Percentiles rank a stretch among this genome's conserved stretches.
Evolutionary conservation across 2,797 vertebrate species (phyloP).

Genomic region (Coccyzus lansbergi): DNA sequence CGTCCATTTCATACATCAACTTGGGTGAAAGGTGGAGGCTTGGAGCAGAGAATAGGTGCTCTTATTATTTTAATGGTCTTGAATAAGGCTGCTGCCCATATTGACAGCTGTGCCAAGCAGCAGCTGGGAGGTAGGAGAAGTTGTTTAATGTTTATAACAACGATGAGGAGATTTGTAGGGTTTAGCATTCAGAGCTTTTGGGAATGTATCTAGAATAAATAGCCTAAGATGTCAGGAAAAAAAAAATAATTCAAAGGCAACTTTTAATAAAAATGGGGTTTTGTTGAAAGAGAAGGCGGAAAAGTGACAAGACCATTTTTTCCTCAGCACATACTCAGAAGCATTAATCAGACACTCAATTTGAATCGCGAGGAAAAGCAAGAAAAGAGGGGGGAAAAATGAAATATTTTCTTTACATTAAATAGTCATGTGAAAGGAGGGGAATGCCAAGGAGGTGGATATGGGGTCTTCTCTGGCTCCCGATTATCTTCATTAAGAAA

Average conservation of each 20-base stretch:
- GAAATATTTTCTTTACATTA: neutral
- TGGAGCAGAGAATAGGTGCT: conserved; percentile 48
- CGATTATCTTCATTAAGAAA: neutral
- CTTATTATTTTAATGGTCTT: conserved; percentile 52
- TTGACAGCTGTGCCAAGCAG: conserved; percentile 37
- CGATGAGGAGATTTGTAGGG: neutral
- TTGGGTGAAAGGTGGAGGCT: conserved; percentile 62
- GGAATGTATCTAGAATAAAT: neutral
- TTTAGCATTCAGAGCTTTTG: neutral
- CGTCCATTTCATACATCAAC: conserved; percentile 1
- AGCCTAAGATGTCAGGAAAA: neutral
- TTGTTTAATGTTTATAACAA: conserved; percentile 43
- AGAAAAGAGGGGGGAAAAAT: neutral
- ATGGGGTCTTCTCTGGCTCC: neutral
- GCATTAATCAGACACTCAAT: neutral
- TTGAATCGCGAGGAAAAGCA: neutral
- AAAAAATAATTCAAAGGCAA: neutral
- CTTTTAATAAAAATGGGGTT: neutral
- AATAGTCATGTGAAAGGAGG: neutral
- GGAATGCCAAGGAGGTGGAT: neutral
- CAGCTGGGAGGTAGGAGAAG: conserved; percentile 32
- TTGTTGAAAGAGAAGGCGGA: neutral
- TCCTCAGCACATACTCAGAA: neutral
- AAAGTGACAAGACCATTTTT: neutral
- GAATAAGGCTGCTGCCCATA: conserved; percentile 19